Evolutionary conservation across 2,113 vertebrate genomes (phyloP).

Genomic region (Nothobranchius furzeri): DNA sequence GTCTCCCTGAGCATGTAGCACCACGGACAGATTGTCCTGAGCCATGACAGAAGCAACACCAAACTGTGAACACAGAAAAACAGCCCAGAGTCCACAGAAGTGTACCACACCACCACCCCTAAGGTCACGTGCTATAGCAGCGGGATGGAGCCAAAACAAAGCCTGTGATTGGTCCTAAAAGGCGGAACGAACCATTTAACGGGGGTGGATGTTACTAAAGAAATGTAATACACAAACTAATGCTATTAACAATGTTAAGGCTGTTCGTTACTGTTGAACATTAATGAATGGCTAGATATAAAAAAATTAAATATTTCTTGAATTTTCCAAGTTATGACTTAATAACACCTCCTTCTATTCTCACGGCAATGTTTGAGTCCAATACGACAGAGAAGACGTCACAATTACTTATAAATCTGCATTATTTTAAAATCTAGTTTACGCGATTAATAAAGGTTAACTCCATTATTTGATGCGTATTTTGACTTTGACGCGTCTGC

Average conservation of each 20-base stretch:
- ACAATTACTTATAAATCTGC: too few species aligned
- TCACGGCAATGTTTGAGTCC: too few species aligned
- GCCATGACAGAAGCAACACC: slow-evolving; percentile 62
- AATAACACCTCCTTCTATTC: too few species aligned
- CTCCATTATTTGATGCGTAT: neutral
- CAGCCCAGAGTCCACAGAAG: neutral
- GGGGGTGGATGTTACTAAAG: neutral
- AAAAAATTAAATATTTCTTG: too few species aligned
- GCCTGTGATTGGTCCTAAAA: slow-evolving; percentile 49
- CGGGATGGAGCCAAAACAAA: slow-evolving; percentile 53
- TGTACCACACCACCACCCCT: too few species aligned
- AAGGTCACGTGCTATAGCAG: neutral
- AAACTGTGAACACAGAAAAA: neutral
- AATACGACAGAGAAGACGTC: too few species aligned
- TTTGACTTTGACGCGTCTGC: neutral
- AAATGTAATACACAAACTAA: neutral
- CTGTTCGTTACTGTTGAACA: rapidly evolving
- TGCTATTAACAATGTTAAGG: neutral
- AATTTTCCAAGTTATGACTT: too few species aligned
- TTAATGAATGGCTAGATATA: neutral
- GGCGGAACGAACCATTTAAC: slow-evolving; percentile 23
- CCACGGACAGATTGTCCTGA: slow-evolving; percentile 75
- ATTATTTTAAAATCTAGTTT: neutral
- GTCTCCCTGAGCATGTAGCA: slow-evolving; percentile 73
- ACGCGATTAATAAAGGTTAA: neutral